Conservation (phyloP, 2,797 vertebrate species). For the Muscicapa comitata region DNA sequence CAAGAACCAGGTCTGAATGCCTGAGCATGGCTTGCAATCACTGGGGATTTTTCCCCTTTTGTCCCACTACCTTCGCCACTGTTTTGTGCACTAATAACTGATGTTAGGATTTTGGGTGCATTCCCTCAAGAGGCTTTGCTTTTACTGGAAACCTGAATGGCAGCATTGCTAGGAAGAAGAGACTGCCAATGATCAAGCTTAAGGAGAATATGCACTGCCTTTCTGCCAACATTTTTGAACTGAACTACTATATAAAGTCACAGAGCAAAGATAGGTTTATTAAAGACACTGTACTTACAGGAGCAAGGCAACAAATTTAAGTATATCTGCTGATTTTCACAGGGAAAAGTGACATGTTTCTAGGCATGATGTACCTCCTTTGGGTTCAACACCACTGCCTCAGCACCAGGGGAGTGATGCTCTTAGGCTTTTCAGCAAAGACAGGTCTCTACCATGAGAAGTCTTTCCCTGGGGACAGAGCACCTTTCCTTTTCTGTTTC, state of each 20-base stretch:
- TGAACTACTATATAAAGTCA: background rate
- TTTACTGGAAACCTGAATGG: background rate
- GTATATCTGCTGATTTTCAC: background rate
- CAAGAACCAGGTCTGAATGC: background rate
- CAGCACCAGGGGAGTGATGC: background rate
- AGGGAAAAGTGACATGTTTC: background rate
- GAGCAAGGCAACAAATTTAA: background rate
- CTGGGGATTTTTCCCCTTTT: fast-evolving
- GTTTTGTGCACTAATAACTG: background rate
- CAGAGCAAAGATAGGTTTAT: background rate
- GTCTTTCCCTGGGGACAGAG: fast-evolving
- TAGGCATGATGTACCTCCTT: background rate
- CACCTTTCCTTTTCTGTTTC: background rate
- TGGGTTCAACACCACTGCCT: background rate
- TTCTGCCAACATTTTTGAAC: background rate
- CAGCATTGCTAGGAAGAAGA: background rate
- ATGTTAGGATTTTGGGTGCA: background rate
- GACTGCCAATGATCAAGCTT: fast-evolving
- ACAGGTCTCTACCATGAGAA: background rate
- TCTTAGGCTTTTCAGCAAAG: background rate
- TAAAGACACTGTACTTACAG: background rate
- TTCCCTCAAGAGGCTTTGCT: background rate
- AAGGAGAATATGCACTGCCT: background rate
- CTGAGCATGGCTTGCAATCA: background rate
- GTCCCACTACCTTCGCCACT: background rate